Evolutionary conservation across 1,140 invertebrate genomes (phyloP).

Genomic region (Caenorhabditis latens): DNA sequence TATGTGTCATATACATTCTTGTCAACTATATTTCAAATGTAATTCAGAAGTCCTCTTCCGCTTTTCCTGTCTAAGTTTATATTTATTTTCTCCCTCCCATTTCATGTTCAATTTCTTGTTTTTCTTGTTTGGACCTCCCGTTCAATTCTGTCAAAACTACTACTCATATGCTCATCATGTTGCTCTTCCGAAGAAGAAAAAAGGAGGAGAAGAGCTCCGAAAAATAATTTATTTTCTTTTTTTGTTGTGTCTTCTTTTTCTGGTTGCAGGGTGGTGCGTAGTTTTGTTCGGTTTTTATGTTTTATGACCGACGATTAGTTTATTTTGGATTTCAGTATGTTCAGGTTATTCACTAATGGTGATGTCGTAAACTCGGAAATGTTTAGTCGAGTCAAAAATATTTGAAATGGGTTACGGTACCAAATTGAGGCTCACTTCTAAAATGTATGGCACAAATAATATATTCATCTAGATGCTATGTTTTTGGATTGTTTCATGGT

Average conservation of each 20-base stretch:
- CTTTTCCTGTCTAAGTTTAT: conserved; percentile 19
- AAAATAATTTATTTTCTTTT: conserved; percentile 48
- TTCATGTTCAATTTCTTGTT: conserved; percentile 1
- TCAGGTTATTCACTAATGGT: background rate
- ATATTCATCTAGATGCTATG: no score
- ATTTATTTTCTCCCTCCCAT: background rate
- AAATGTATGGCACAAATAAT: no score
- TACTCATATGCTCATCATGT: conserved; percentile 49
- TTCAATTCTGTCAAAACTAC: conserved; percentile 38
- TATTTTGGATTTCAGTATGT: background rate
- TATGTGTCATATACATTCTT: conserved; percentile 1
- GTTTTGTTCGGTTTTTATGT: conserved; percentile 21
- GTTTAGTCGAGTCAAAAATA: background rate
- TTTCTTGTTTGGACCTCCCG: conserved; percentile 1
- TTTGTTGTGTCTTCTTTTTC: background rate
- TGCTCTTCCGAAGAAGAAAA: conserved; percentile 25
- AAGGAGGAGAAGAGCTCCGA: conserved; percentile 17
- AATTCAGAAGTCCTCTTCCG: background rate
- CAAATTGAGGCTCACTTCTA: no score
- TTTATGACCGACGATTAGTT: conserved; percentile 16
- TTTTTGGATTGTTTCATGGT: no score
- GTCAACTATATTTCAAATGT: background rate
- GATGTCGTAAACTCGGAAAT: background rate
- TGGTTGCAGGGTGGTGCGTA: background rate
- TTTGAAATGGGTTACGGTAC: no score